Evolutionary conservation across 2,888 invertebrate species (phyloP).

Genomic region (Lepeophtheirus nordmannii): DNA sequence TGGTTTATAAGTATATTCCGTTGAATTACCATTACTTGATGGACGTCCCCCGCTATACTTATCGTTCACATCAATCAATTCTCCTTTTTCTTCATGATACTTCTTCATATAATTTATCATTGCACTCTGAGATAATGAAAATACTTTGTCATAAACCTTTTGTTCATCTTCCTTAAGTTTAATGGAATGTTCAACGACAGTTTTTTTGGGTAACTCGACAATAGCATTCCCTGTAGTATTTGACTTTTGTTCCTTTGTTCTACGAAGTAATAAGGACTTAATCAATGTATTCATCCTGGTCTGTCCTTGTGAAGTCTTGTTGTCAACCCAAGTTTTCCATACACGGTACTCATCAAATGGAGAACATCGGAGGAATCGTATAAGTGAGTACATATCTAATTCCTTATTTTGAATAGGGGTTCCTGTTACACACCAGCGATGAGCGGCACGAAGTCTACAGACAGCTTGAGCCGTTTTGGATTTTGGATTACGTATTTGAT

Average conservation of each 20-base stretch:
- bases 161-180: slow-evolving; percentile 50
- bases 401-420: slow-evolving; percentile 51
- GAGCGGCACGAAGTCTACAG: slow-evolving; percentile 45
- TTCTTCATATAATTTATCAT: slow-evolving; percentile 27
- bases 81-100: slow-evolving; percentile 26
- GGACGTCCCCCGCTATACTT: too few relatives aligned
- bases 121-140: slow-evolving; percentile 32
- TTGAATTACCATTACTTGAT: not conserved
- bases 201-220: slow-evolving; percentile 46
- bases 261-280: slow-evolving; percentile 64
- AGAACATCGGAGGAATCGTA: slow-evolving; percentile 61
- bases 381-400: slow-evolving; percentile 9
- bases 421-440: slow-evolving; percentile 75
- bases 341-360: slow-evolving; percentile 67
- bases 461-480: slow-evolving; percentile 55
- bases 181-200: slow-evolving; percentile 36
- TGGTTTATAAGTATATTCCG: not conserved
- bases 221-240: slow-evolving; percentile 34
- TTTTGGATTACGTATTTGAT: slow-evolving; percentile 74
- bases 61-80: not conserved
- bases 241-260: slow-evolving; percentile 51
- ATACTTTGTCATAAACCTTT: slow-evolving; percentile 57
- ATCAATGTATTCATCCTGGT: slow-evolving; percentile 66
- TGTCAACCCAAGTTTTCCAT: slow-evolving; percentile 68
- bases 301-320: slow-evolving; percentile 54